Evolutionary conservation across 2,888 invertebrate species (phyloP).

Genomic region (Reticulitermes lucifugus): DNA sequence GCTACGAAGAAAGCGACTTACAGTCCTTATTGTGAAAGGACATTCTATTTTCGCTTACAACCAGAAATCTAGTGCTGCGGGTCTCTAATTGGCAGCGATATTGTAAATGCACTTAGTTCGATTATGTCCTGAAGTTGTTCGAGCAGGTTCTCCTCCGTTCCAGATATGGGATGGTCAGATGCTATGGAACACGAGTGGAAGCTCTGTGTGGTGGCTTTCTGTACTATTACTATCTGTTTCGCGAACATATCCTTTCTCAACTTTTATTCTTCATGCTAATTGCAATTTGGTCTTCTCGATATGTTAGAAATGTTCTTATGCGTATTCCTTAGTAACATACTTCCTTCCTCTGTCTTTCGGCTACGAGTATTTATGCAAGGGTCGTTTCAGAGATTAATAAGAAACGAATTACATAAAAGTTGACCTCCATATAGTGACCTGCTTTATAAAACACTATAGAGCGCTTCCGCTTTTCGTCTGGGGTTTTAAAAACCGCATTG

Average conservation of each 20-base stretch:
- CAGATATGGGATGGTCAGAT: constrained; percentile 23
- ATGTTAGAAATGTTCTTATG: no score
- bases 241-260: background rate
- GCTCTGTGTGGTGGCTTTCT: background rate
- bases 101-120: background rate
- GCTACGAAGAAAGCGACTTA: background rate
- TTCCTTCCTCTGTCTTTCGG: background rate
- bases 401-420: no score
- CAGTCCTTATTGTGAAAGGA: background rate
- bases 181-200: background rate
- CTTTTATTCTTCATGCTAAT: no score
- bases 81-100: background rate
- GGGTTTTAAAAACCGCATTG: no score
- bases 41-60: background rate
- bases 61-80: background rate
- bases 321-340: background rate
- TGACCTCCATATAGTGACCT: no score
- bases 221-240: constrained; percentile 1
- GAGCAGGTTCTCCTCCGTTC: constrained; percentile 5
- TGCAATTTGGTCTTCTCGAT: no score
- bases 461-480: no score
- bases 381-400: no score
- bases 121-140: background rate
- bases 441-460: no score
- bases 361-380: no score